Conservation (phyloP, 2,888 invertebrate genomes). For the Stenurella melanura region DNA sequence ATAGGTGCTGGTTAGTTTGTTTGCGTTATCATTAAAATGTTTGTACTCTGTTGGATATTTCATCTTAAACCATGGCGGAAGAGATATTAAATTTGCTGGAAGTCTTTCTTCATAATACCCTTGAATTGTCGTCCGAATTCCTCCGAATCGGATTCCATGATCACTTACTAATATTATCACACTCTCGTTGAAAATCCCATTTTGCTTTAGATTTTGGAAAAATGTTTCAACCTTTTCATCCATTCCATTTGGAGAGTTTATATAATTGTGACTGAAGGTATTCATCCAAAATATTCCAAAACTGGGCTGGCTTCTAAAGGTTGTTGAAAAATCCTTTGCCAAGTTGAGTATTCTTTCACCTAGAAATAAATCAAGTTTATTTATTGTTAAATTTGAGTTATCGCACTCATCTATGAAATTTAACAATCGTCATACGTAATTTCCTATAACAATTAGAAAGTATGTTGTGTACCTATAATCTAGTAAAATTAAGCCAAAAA, state of each 20-base stretch:
- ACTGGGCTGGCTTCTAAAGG: constrained; percentile 78
- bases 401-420: too few relatives aligned
- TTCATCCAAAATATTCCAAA: constrained; percentile 90
- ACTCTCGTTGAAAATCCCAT: constrained; percentile 79
- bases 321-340: constrained; percentile 80
- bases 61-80: constrained; percentile 79
- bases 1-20: constrained; percentile 83
- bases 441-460: too few relatives aligned
- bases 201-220: constrained; percentile 76
- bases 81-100: constrained; percentile 82
- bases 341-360: constrained; percentile 83
- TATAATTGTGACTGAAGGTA: constrained; percentile 83
- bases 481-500: too few relatives aligned
- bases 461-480: too few relatives aligned
- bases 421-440: too few relatives aligned
- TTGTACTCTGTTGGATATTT: constrained; percentile 76
- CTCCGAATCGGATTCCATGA: constrained; percentile 87
- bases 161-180: constrained; percentile 86
- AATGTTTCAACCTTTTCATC: constrained; percentile 79
- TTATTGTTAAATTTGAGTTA: neutral
- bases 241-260: constrained; percentile 81
- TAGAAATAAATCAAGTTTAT: constrained; percentile 67
- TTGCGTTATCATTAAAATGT: constrained; percentile 78
- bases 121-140: constrained; percentile 79
- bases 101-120: constrained; percentile 88